Conservation (phyloP, 2,797 vertebrate species). For the Trichosurus vulpecula region DNA sequence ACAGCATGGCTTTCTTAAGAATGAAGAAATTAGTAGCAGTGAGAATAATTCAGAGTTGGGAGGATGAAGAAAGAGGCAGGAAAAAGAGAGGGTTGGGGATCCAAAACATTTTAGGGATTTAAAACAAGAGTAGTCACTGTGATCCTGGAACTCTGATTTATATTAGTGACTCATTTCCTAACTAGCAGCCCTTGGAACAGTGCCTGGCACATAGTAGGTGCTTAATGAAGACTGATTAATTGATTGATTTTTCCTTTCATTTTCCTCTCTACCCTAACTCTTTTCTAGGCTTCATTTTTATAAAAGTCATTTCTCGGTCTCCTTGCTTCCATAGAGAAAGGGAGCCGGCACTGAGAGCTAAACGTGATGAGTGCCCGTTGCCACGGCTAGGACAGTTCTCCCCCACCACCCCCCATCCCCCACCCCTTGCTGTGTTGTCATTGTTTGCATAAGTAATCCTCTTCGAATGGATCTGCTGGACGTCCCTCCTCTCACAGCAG, state of each 20-base stretch:
- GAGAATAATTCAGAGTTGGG: background rate
- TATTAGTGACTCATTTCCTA: background rate
- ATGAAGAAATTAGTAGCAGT: background rate
- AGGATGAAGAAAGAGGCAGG: background rate
- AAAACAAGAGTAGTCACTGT: background rate
- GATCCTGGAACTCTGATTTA: background rate
- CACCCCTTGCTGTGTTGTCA: constrained; percentile 13
- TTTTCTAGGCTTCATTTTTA: background rate
- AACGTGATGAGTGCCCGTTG: background rate
- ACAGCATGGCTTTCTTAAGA: background rate
- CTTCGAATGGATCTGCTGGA: background rate
- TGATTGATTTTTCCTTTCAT: background rate
- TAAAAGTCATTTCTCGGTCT: background rate
- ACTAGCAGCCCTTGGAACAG: background rate
- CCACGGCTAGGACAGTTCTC: background rate
- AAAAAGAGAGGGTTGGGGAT: background rate
- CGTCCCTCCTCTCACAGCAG: background rate
- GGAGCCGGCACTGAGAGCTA: background rate
- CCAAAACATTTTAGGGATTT: background rate
- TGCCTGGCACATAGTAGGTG: background rate
- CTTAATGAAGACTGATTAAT: background rate
- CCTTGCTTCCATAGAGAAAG: background rate
- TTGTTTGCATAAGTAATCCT: background rate
- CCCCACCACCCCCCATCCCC: background rate
- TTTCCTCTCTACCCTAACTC: background rate